Evolutionary conservation across 2,888 invertebrate genomes (phyloP), one percentile per base, ranked within the genome.

Genomic region (Agapostemon virescens): DNA sequence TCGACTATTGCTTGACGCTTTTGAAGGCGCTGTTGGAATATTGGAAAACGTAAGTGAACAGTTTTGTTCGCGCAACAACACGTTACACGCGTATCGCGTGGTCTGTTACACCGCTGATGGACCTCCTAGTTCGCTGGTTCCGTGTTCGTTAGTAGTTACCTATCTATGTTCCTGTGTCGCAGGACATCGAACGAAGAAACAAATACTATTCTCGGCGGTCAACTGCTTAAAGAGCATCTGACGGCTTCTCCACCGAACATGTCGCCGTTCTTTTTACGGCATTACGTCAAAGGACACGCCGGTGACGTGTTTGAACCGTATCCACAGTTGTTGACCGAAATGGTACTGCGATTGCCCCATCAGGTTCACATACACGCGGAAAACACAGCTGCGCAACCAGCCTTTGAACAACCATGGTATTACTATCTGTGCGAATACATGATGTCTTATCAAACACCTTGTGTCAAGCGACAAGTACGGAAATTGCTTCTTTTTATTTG

Each of bases 271-370:
- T 99, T 99, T 93, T 94, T 97, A 72, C 95, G 96, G 84, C 98
- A 98, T 91, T 98, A 98, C 90, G 97, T 98, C 52, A 98, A 98
- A 93, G 95, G 97, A 71, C 98, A 98, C 92, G 96, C 97, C 0
- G 95, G 96, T 69, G 98, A 99, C 91, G 97, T 99, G 45, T 98
- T 99, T 92, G 97, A 98, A 91, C 97, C 97, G 82, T 98, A 98
- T 92, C 97, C 98, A 15, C 97, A 98, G 85, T 94, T 99, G n/a
- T 93, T 99, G 36, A 98, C 99, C 73, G 99, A 99, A 94, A 97
- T 99, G 95, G 97, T 98, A 0, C 94, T 99, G 15, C 95, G 98
- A 30, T 94, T 99, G 76, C 98, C 99, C 0, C 98, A 98, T 91
- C 98, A 98, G 94, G 97, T 98, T 38, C 96, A 97, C 90, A 96